These are phyloP conservation scores for Palythoa caribaeorum DNA, from an alignment of 92 coral and sea anemone genomes.

Conservation along the genomic window DNA sequence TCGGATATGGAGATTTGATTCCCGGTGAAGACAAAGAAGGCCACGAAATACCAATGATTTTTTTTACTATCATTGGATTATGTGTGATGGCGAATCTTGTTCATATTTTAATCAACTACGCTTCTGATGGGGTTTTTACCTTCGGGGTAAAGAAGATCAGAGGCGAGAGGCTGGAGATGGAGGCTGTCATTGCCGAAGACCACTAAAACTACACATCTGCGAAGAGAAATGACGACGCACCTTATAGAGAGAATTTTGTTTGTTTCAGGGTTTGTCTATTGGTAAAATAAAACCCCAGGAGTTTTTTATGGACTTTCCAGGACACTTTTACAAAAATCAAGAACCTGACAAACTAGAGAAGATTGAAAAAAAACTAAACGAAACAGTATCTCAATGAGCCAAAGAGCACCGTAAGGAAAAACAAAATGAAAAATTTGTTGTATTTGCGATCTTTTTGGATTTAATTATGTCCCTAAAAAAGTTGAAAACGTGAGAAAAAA, in stretches of 20 bases:
- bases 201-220: not conserved
- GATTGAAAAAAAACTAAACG: not conserved
- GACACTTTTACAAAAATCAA: not conserved
- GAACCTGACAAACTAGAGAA: not conserved
- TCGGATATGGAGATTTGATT: slow-evolving; percentile 24
- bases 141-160: not conserved
- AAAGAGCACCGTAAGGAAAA: too few species aligned
- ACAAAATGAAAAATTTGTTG: too few species aligned
- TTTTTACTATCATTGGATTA: slow-evolving; percentile 28
- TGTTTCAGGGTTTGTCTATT: too few species aligned
- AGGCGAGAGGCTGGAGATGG: slow-evolving; percentile 8
- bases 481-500: too few species aligned
- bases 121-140: slow-evolving; percentile 15
- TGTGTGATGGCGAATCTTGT: slow-evolving; percentile 32
- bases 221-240: too few species aligned
- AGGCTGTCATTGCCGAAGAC: not conserved
- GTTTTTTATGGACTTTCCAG: too few species aligned
- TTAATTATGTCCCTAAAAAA: too few species aligned
- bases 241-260: too few species aligned
- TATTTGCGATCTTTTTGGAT: too few species aligned
- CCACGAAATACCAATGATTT: slow-evolving; percentile 39
- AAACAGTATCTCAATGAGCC: not conserved
- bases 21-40: slow-evolving; percentile 9
- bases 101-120: not conserved
- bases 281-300: too few species aligned